phyloP scores from a whole-genome alignment of 2,113 vertebrate species.

The Macroglossus sobrinus region DNA sequence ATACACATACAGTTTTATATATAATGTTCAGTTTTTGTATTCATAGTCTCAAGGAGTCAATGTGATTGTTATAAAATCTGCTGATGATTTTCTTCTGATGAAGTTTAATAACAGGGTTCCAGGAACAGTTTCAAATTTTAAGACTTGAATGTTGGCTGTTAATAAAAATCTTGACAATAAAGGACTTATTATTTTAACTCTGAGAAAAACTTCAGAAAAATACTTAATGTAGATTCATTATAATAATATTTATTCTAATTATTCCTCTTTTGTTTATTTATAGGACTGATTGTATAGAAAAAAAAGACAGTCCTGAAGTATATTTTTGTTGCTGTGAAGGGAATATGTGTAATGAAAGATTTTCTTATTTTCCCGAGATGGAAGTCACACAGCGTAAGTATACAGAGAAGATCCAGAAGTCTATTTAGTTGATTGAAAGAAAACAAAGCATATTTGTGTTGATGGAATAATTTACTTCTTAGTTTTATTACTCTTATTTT shows the following conservation, averaged over 20 bases:
- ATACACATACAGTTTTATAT: background rate
- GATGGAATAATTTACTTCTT: background rate
- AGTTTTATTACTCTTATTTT: background rate
- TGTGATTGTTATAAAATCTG: conserved; percentile 27
- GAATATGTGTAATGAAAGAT: conserved; percentile 96
- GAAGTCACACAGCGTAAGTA: conserved; percentile 88
- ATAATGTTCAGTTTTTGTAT: conserved; percentile 18
- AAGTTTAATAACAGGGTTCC: conserved; percentile 21
- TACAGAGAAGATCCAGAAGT: background rate
- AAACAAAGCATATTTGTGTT: background rate
- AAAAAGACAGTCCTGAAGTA: conserved; percentile 95
- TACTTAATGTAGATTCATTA: background rate
- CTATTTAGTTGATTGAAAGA: background rate
- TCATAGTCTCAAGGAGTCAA: background rate
- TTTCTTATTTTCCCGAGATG: conserved; percentile 92
- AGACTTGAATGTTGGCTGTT: conserved; percentile 8
- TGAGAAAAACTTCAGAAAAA: conserved; percentile 33
- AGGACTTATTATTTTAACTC: conserved; percentile 20
- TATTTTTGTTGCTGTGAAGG: conserved; percentile 99
- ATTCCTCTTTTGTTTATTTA: conserved; percentile 40
- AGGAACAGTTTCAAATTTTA: conserved; percentile 28
- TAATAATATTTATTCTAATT: conserved; percentile 42
- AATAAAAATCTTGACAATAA: conserved; percentile 26
- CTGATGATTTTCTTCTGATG: background rate
- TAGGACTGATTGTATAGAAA: conserved; percentile 96